Evolutionary conservation across 2,888 invertebrate genomes (phyloP).

Genomic region (Crepidodera aurea): DNA sequence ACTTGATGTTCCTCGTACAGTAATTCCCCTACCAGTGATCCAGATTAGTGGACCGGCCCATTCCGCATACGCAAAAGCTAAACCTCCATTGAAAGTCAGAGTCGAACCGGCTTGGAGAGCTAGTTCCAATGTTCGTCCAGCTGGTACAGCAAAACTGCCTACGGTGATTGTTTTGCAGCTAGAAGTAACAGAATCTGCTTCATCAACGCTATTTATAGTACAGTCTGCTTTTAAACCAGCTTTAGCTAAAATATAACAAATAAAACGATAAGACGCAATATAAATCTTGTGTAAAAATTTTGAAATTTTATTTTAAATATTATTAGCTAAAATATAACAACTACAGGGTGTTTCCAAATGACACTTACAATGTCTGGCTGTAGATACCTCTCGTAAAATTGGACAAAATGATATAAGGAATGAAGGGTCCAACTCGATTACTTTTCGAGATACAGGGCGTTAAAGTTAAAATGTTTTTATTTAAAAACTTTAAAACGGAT

Average conservation of each 20-base stretch:
- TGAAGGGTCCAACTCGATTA: too few relatives aligned
- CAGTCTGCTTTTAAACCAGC: conserved; percentile 12
- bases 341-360: too few relatives aligned
- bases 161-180: conserved; percentile 36
- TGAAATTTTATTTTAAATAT: too few relatives aligned
- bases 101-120: conserved; percentile 30
- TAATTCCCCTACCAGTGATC: conserved; percentile 36
- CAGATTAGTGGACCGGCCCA: conserved; percentile 39
- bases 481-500: too few relatives aligned
- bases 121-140: conserved; percentile 34
- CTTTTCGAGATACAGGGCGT: too few relatives aligned
- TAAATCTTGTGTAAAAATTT: too few relatives aligned
- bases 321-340: too few relatives aligned
- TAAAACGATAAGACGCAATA: too few relatives aligned
- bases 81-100: conserved; percentile 34
- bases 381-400: too few relatives aligned
- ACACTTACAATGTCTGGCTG: too few relatives aligned
- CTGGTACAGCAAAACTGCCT: conserved; percentile 36
- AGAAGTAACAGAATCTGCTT: conserved; percentile 25
- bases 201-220: conserved; percentile 10
- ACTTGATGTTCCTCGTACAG: conserved; percentile 36
- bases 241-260: not conserved
- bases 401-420: too few relatives aligned
- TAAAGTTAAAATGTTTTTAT: too few relatives aligned
- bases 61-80: conserved; percentile 31